Conservation (phyloP, 1,140 invertebrate genomes). For the Magallana ariakensis region DNA sequence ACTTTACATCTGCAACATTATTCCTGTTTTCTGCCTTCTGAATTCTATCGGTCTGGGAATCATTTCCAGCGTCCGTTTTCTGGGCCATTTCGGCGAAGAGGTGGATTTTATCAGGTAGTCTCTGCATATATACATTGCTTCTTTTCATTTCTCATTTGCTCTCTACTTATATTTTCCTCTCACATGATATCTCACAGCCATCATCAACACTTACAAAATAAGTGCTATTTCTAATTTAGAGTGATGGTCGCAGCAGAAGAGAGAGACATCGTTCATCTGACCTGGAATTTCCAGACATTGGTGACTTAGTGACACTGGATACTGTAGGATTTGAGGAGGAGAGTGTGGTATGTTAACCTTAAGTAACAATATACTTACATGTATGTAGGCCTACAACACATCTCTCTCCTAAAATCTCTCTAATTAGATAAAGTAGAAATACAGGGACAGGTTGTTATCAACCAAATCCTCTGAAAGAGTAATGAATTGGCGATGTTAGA, state of each 20-base stretch:
- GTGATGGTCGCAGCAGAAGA: conserved; percentile 2
- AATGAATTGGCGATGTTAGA: too few relatives aligned
- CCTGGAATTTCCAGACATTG: conserved; percentile 26
- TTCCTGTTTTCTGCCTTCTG: conserved; percentile 15
- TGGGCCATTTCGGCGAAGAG: conserved; percentile 8
- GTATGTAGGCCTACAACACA: too few relatives aligned
- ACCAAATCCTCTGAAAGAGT: too few relatives aligned
- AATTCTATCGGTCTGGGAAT: conserved; percentile 18
- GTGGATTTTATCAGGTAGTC: conserved; percentile 18
- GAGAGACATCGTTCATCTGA: not conserved
- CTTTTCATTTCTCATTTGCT: not conserved
- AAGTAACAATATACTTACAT: not conserved
- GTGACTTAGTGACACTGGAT: conserved; percentile 43
- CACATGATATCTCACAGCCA: not conserved
- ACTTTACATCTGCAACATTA: not conserved
- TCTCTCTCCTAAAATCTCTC: too few relatives aligned
- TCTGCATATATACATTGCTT: not conserved
- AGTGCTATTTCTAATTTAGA: not conserved
- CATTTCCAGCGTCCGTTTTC: conserved; percentile 14
- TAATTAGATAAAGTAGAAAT: too few relatives aligned
- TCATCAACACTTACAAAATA: not conserved
- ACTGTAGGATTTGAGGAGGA: conserved; percentile 51
- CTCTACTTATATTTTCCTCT: too few relatives aligned
- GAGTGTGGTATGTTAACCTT: not conserved
- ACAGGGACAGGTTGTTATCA: too few relatives aligned